Evolutionary conservation across 2,797 vertebrate species (phyloP).

Genomic region (Scomberomorus guttatus): DNA sequence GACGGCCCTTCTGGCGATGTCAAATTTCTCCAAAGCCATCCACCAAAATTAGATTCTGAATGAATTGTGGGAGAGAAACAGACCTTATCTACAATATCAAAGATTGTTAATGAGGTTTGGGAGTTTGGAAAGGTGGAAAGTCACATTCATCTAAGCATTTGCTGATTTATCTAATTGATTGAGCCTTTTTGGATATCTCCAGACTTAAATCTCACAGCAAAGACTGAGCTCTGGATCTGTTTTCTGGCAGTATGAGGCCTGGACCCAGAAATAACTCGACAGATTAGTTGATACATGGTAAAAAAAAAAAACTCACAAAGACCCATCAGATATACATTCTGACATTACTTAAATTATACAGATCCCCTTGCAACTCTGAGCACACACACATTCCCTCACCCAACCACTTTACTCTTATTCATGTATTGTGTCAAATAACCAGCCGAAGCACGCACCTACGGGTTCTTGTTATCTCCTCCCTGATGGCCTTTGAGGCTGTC

Average conservation of each 20-base stretch:
- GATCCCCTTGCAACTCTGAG: conserved; percentile 3
- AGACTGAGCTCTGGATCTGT: background rate
- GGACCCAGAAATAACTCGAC: background rate
- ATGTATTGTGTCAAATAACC: background rate
- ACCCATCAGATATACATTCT: background rate
- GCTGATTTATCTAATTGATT: background rate
- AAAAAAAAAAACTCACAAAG: background rate
- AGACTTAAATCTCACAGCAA: background rate
- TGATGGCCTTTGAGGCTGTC: conserved; percentile 26
- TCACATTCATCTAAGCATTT: background rate
- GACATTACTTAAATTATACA: background rate
- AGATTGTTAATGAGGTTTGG: conserved; percentile 1
- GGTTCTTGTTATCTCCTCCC: conserved; percentile 19
- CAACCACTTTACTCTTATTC: background rate
- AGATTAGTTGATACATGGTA: background rate
- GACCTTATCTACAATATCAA: background rate
- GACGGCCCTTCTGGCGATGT: background rate
- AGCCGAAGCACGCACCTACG: conserved; percentile 1
- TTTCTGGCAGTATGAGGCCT: background rate
- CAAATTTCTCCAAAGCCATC: background rate
- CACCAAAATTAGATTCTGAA: background rate
- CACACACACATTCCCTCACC: background rate
- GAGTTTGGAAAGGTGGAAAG: conserved; percentile 8
- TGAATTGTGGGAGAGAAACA: background rate
- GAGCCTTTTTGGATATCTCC: background rate